Base-by-base conservation (phyloP, 1,140 invertebrate genomes). In the Drosophila takahashii region DNA sequence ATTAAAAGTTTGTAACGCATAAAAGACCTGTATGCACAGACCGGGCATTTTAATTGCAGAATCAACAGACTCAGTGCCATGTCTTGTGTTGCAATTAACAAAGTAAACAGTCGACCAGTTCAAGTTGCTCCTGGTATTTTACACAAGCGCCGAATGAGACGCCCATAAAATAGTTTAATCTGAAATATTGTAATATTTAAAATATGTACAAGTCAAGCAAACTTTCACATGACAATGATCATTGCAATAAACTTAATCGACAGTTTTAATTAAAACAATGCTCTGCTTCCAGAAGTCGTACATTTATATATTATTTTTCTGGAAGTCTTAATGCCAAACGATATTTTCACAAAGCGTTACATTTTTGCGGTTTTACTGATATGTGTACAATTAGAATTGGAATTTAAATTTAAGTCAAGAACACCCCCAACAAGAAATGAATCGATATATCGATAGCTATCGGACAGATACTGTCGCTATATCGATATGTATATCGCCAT, bases 1-100 rank as follows among this genome's bases (percentile, higher is more conserved):
- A 58, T 83, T 13, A 66, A 84, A 29, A 54, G 39, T 61, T 60
- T 71, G 51, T 76, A 76, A 56, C 61, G 47, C 39, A 56, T 32
- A 44, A 58, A 65, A 36, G 18, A 56, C 51, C 50, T n/a, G 29
- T 37, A 16, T 34, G 15, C 44, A 32, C 32, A 47, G 44, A 29
- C 13, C 11, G 32, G 41, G 45, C 45, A 64, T 64, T 76, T 76
- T 53, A 52, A 62, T 74, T 66, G 36, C 60, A 61, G 8, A 48
- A 44, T 39, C 16, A 39, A 18, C 44, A 37, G 41, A 56, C 15
- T 32, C 37, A 54, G 32, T 15, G 15, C 8, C 44, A 15, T 34
- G 52, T 27, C 41, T 15, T 16, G 11, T 37, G 32, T 42, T n/a
- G 50, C 48, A 69, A 65, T 18, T 18, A 72, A 52, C 39, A 22